Evolutionary conservation across 2,113 vertebrate genomes (phyloP).

Genomic region (Daphoenositta chrysoptera): DNA sequence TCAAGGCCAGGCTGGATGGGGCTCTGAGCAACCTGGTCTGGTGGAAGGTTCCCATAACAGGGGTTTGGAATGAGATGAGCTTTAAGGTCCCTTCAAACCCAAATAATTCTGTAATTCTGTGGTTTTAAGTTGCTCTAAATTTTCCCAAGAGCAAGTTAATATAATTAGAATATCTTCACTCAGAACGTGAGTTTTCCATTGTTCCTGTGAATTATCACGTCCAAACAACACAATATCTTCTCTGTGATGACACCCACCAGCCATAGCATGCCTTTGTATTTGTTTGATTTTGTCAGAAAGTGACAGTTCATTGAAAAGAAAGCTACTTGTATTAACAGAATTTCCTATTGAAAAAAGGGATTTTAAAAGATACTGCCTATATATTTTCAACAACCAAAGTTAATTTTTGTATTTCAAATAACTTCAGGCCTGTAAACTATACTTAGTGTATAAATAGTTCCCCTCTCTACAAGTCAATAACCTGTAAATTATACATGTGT

Average conservation of each 20-base stretch:
- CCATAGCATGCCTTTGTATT: neutral
- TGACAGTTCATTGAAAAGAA: neutral
- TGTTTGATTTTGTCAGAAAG: neutral
- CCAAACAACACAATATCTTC: neutral
- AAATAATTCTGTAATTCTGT: neutral
- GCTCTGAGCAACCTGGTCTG: neutral
- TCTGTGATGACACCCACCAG: neutral
- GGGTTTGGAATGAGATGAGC: neutral
- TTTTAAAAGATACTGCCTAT: neutral
- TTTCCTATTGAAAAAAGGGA: neutral
- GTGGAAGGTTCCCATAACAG: neutral
- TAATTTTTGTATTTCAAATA: neutral
- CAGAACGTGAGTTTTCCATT: neutral
- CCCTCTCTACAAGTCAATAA: neutral
- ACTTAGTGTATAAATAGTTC: neutral
- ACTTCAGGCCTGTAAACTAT: neutral
- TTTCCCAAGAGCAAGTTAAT: neutral
- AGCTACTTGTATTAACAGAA: neutral
- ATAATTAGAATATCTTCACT: neutral
- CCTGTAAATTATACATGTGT: conserved; percentile 38
- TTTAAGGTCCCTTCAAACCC: too few relatives aligned
- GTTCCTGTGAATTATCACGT: neutral
- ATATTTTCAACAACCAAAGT: neutral
- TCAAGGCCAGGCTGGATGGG: neutral
- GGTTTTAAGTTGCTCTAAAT: neutral